These are phyloP conservation scores for Eriosoma lanigerum DNA, from an alignment of 1,140 invertebrate genomes.

Conservation along the genomic window DNA sequence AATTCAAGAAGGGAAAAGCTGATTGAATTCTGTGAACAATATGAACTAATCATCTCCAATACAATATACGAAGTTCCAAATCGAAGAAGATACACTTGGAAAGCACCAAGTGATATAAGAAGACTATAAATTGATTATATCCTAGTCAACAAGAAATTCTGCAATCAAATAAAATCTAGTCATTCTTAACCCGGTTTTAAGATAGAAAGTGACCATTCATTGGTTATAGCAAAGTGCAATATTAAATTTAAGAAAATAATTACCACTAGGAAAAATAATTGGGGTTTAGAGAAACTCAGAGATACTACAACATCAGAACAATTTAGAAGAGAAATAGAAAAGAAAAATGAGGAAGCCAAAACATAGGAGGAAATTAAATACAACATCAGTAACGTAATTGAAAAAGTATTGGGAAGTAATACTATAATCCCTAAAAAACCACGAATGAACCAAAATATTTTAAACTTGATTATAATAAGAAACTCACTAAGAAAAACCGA, in stretches of 20 bases:
- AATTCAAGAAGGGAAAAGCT: no score
- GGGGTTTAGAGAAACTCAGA: background rate
- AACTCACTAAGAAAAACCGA: no score
- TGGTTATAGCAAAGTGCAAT: no score
- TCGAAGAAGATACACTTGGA: no score
- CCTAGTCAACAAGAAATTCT: no score
- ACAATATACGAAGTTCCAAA: no score
- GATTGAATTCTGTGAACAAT: no score
- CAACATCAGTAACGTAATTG: background rate
- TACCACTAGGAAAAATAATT: background rate
- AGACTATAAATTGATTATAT: no score
- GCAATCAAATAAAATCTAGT: no score
- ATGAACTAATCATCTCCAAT: no score
- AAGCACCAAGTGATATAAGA: no score
- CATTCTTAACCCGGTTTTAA: background rate
- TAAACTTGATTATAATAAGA: background rate
- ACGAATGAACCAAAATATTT: background rate
- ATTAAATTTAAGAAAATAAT: background rate
- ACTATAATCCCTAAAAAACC: background rate
- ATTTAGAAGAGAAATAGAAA: background rate
- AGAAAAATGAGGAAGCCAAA: background rate
- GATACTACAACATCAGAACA: background rate
- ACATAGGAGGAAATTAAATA: background rate
- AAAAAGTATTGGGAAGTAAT: background rate
- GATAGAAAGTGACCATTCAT: background rate